Evolutionary conservation across 23 tunicate species (phyloP).

Genomic region (Ciona savignyi): DNA sequence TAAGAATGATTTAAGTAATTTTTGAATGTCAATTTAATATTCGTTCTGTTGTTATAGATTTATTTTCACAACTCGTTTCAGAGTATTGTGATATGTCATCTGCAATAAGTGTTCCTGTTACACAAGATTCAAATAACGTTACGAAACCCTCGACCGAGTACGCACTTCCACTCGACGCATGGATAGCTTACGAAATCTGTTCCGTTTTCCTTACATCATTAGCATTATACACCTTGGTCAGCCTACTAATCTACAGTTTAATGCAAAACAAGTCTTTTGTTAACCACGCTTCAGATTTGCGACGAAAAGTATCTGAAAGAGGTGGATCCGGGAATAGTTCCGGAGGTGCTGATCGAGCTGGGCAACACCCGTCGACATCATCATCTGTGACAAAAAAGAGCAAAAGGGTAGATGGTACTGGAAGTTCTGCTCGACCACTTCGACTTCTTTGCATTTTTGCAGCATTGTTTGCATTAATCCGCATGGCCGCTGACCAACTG

Average conservation of each 20-base stretch:
- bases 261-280: not conserved
- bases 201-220: constrained; percentile 9
- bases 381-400: not conserved
- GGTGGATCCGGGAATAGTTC: not conserved
- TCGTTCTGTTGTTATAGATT: too few relatives aligned
- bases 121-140: too few relatives aligned
- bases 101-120: too few relatives aligned
- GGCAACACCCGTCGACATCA: not conserved
- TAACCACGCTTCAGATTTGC: too few relatives aligned
- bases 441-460: constrained; percentile 13
- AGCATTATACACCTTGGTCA: constrained; percentile 1
- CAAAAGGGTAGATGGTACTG: constrained; percentile 3
- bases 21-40: too few relatives aligned
- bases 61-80: too few relatives aligned
- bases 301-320: too few relatives aligned
- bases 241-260: not conserved
- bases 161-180: not conserved
- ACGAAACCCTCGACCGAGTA: too few relatives aligned
- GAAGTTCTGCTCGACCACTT: constrained; percentile 13
- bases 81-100: too few relatives aligned
- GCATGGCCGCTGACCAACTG: constrained; percentile 19
- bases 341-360: not conserved
- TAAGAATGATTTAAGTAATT: too few relatives aligned
- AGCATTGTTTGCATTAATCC: constrained; percentile 12
- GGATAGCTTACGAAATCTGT: constrained; percentile 6